Conservation (phyloP, 1,140 invertebrate genomes). For the Homalodisca vitripennis region DNA sequence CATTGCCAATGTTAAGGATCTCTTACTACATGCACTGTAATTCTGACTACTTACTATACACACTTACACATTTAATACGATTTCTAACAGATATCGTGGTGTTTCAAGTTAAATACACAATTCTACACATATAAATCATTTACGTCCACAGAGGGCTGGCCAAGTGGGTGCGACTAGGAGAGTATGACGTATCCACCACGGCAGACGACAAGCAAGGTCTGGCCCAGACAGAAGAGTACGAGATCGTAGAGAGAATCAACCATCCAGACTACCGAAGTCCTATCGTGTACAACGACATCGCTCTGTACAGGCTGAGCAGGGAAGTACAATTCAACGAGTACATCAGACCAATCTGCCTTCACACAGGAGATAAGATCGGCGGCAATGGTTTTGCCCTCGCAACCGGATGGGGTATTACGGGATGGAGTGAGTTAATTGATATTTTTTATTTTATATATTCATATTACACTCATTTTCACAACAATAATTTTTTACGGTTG, state of each 20-base stretch:
- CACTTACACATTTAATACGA: too few species aligned
- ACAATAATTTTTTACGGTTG: too few species aligned
- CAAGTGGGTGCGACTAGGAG: conserved; percentile 20
- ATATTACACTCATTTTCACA: too few species aligned
- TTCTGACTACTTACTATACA: too few species aligned
- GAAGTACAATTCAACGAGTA: conserved; percentile 45
- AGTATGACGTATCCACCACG: background rate
- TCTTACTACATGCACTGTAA: too few species aligned
- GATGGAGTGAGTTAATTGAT: conserved; percentile 46
- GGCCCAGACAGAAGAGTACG: background rate
- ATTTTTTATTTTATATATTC: too few species aligned
- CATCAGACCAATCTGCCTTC: conserved; percentile 52
- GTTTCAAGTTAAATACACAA: too few species aligned
- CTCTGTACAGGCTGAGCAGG: conserved; percentile 52
- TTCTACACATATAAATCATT: too few species aligned
- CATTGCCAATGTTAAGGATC: too few species aligned
- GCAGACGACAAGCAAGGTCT: background rate
- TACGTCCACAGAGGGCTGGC: conserved; percentile 21
- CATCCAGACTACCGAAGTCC: conserved; percentile 51
- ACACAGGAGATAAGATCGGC: conserved; percentile 37
- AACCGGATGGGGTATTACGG: conserved; percentile 55
- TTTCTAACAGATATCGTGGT: too few species aligned
- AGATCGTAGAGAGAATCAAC: conserved; percentile 39
- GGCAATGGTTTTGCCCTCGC: conserved; percentile 36
- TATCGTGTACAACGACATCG: conserved; percentile 58